Conservation (phyloP, 2,888 invertebrate species). For the Pristionchus entomophagus region DNA sequence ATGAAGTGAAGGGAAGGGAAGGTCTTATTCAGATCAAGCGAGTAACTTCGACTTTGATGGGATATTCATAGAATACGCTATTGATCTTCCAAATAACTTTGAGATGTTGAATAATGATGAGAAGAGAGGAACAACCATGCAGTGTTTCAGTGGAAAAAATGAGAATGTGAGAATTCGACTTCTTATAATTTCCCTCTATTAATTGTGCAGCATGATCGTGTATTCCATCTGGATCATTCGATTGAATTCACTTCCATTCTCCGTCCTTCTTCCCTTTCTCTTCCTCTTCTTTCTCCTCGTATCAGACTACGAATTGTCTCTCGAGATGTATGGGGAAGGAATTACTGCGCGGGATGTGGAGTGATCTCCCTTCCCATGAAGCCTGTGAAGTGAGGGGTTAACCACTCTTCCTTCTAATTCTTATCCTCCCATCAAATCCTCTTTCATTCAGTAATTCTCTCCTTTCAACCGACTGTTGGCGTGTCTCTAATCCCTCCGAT, state of each 20-base stretch:
- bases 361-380: background rate
- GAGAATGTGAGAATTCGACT: background rate
- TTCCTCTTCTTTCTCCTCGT: slow-evolving; percentile 8
- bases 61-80: background rate
- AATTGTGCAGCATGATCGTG: background rate
- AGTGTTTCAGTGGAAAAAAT: slow-evolving; percentile 4
- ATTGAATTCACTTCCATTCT: slow-evolving; percentile 24
- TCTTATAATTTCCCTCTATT: background rate
- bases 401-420: background rate
- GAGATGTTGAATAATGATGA: background rate
- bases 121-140: background rate
- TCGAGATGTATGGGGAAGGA: slow-evolving; percentile 35
- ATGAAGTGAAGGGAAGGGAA: background rate
- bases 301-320: slow-evolving; percentile 15
- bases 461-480: slow-evolving; percentile 23
- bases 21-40: background rate
- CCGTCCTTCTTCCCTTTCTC: slow-evolving; percentile 12
- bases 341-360: slow-evolving; percentile 20
- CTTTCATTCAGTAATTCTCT: background rate
- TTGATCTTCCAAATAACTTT: background rate
- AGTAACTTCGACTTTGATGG: background rate
- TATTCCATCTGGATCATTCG: background rate
- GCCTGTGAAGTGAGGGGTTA: background rate
- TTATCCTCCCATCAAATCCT: background rate
- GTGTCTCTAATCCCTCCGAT: background rate